A percentile compares a stretch with the other conserved stretches of the same genome.
These are phyloP conservation scores for Tragopan temminckii DNA, from an alignment of 2,797 vertebrate species.

Conservation along the genomic window DNA sequence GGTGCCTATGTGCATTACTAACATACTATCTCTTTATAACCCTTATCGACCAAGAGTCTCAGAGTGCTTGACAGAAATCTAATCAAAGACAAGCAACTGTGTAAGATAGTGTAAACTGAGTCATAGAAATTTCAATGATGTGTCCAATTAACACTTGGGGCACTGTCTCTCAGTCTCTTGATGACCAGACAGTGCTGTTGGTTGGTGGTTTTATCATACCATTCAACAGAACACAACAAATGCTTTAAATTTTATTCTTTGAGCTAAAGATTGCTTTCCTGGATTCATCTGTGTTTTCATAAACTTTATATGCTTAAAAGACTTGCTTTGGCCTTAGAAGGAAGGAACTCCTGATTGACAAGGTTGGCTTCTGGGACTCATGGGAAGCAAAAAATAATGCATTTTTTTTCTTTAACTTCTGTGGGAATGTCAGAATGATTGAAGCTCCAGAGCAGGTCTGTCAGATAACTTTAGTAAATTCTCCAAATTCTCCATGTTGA, in stretches of 20 bases:
- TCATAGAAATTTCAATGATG: neutral
- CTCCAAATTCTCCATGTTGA: neutral
- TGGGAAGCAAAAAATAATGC: neutral
- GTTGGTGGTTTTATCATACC: neutral
- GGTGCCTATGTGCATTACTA: fast-evolving
- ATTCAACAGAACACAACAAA: neutral
- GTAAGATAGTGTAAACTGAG: constrained; percentile 3
- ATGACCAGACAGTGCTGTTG: neutral
- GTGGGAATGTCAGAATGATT: neutral
- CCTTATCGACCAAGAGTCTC: neutral
- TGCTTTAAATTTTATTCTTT: neutral
- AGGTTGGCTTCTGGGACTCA: neutral
- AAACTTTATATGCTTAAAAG: constrained; percentile 28
- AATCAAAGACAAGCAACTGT: constrained; percentile 1
- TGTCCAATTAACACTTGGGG: neutral
- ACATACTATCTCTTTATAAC: neutral
- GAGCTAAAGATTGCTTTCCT: neutral
- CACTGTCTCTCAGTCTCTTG: constrained; percentile 17
- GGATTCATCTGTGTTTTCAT: neutral
- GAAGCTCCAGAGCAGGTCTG: neutral
- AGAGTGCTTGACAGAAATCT: neutral
- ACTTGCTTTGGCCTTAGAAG: neutral
- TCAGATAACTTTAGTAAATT: constrained; percentile 5
- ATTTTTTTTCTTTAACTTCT: neutral
- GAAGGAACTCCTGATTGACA: neutral